Evolutionary conservation across 2,113 vertebrate species (phyloP).

Genomic region (Etheostoma spectabile): DNA sequence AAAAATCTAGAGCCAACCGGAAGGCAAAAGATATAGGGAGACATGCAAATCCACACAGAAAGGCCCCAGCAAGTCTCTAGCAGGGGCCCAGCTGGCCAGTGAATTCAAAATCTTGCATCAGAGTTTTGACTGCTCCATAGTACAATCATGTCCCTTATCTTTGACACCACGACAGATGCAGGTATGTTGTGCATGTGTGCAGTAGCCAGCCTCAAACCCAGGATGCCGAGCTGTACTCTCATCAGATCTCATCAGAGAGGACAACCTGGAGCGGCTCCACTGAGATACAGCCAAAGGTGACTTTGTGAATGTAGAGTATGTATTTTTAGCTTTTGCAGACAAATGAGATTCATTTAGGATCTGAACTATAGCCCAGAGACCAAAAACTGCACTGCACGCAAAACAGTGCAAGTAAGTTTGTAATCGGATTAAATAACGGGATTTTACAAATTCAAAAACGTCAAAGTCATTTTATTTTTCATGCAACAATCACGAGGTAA

Average conservation of each 20-base stretch:
- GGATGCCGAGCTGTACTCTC: conserved; percentile 10
- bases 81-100: neutral
- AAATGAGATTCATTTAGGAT: conserved; percentile 5
- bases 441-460: neutral
- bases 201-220: conserved; percentile 5
- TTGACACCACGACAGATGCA: neutral
- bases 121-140: neutral
- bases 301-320: conserved; percentile 48
- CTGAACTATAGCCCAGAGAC: neutral
- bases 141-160: neutral
- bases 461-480: neutral
- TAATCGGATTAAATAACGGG: conserved; percentile 2
- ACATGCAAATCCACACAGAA: neutral
- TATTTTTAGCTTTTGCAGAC: conserved; percentile 38
- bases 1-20: neutral
- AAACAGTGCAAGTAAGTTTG: neutral
- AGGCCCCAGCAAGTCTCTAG: neutral
- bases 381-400: neutral
- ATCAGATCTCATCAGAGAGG: conserved; percentile 26
- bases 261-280: conserved; percentile 36
- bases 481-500: neutral
- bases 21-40: neutral
- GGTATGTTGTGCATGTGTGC: neutral
- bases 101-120: neutral
- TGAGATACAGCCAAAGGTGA: conserved; percentile 60